Conservation (phyloP, 2,888 invertebrate genomes). For the Dolichopus griseipennis region DNA sequence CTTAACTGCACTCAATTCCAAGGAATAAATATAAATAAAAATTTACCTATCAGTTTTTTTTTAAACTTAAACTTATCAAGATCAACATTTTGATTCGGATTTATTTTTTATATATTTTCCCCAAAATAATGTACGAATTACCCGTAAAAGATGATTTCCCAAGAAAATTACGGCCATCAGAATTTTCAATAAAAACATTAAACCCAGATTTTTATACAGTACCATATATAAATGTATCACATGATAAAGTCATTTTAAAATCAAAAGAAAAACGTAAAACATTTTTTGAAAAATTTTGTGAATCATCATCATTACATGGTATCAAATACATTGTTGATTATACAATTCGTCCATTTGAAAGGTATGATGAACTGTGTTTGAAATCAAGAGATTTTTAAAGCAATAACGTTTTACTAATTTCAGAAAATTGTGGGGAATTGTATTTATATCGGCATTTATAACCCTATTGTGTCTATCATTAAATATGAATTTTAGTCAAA, state of each 20-base stretch:
- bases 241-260: too few relatives aligned
- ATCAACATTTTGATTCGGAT: too few relatives aligned
- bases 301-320: not conserved
- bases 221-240: not conserved
- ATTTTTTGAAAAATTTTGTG: not conserved
- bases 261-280: not conserved
- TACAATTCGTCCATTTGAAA: not conserved
- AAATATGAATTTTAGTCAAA: conserved; percentile 25
- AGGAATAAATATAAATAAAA: too few relatives aligned
- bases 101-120: too few relatives aligned
- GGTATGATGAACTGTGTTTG: not conserved
- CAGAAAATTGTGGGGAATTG: conserved; percentile 1
- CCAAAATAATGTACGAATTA: too few relatives aligned
- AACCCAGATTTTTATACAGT: not conserved
- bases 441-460: not conserved
- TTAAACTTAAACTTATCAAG: too few relatives aligned
- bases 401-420: too few relatives aligned
- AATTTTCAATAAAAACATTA: not conserved
- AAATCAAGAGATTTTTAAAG: too few relatives aligned
- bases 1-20: too few relatives aligned
- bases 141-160: not conserved
- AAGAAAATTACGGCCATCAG: not conserved
- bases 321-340: not conserved
- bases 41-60: too few relatives aligned
- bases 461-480: not conserved